A percentile compares a stretch with the other conserved stretches of the same genome.
These are phyloP conservation scores for Enteromius anoplus DNA, from an alignment of 2,797 vertebrate species.

Conservation along the genomic window DNA sequence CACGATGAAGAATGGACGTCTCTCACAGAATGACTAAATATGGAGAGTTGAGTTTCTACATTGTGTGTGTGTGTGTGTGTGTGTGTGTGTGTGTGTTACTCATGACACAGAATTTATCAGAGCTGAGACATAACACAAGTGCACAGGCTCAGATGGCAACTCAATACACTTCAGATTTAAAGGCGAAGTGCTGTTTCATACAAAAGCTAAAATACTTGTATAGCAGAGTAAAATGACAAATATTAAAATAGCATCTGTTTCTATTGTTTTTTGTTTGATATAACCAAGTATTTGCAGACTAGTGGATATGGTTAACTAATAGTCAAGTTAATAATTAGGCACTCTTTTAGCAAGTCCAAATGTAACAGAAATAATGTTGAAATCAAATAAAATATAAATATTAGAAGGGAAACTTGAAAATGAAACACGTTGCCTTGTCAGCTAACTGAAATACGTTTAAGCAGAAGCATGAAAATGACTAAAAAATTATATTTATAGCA, in stretches of 20 bases:
- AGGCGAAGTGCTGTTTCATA: not conserved
- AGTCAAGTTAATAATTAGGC: no score
- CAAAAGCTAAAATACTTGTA: not conserved
- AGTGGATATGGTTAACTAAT: not conserved
- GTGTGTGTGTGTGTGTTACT: constrained; percentile 34
- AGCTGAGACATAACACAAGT: constrained; percentile 32
- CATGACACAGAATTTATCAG: constrained; percentile 27
- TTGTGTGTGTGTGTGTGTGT: constrained; percentile 33
- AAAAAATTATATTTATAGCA: no score
- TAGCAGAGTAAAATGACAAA: not conserved
- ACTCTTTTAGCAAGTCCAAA: no score
- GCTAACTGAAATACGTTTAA: not conserved
- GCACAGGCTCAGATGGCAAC: not conserved
- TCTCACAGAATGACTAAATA: constrained; percentile 56
- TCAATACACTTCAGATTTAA: not conserved
- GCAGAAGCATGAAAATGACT: not conserved
- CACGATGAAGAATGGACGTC: constrained; percentile 46
- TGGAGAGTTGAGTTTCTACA: constrained; percentile 37
- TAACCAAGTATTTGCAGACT: not conserved
- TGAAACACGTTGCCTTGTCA: not conserved
- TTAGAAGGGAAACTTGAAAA: not conserved
- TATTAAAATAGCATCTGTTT: not conserved
- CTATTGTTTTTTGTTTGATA: not conserved
- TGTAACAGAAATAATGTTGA: no score
- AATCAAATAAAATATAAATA: not conserved